Conservation (phyloP, 2,113 vertebrate species). For the Cephalopterus ornatus region DNA sequence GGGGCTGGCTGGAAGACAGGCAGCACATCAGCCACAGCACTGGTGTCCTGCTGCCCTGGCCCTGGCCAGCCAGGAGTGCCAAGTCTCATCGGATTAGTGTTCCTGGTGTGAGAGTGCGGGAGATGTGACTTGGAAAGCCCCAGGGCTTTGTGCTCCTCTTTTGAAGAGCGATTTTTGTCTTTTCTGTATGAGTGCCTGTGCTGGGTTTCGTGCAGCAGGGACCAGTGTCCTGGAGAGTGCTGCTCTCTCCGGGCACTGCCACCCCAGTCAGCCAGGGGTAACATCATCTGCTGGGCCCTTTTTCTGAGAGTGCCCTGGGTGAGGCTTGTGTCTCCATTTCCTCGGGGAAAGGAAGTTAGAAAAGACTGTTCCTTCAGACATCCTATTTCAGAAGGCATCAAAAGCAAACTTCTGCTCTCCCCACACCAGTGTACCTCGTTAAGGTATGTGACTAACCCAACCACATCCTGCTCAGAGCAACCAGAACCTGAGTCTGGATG, state of each 20-base stretch:
- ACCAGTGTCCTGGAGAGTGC: neutral
- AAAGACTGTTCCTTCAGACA: neutral
- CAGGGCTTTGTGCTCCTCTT: neutral
- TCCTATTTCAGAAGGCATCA: neutral
- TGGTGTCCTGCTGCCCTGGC: neutral
- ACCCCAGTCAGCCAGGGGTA: neutral
- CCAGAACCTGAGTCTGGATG: neutral
- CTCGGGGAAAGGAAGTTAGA: neutral
- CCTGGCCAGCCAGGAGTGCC: rapidly evolving
- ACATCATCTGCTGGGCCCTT: neutral
- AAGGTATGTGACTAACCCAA: neutral
- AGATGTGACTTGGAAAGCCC: neutral
- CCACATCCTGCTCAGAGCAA: neutral
- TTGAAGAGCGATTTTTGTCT: neutral
- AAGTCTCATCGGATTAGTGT: neutral
- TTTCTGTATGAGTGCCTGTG: neutral
- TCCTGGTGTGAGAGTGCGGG: rapidly evolving
- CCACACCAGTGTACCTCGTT: neutral
- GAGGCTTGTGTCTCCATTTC: neutral
- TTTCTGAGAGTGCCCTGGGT: no score
- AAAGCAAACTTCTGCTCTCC: neutral
- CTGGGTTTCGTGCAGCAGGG: neutral
- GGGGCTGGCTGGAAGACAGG: neutral
- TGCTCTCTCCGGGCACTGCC: neutral
- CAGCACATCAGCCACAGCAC: rapidly evolving